Evolutionary conservation across 2,113 vertebrate genomes (phyloP).

Genomic region (Climacteris rufus): DNA sequence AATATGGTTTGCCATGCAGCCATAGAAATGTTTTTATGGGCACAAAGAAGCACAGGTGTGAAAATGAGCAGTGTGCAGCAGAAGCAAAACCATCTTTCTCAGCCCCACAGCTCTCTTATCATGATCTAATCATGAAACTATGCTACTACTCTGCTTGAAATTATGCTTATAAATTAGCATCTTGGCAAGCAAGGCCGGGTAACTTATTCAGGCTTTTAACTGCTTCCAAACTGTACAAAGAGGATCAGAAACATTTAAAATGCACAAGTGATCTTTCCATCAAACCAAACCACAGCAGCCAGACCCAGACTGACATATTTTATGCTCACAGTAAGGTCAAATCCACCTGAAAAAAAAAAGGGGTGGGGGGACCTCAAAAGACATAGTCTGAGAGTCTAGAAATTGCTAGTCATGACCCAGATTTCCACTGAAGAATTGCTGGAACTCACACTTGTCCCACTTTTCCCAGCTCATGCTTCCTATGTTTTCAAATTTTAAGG

Average conservation of each 20-base stretch:
- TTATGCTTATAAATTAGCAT: background rate
- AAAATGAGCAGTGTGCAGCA: background rate
- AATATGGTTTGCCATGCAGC: background rate
- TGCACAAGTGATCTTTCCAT: background rate
- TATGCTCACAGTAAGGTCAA: background rate
- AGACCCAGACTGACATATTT: background rate
- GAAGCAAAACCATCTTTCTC: background rate
- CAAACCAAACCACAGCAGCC: background rate
- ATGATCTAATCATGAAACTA: background rate
- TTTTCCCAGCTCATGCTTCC: background rate
- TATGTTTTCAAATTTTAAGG: background rate
- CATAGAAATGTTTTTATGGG: background rate
- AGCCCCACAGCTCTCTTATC: background rate
- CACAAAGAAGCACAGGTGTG: background rate
- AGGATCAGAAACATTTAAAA: background rate
- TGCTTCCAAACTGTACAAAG: background rate
- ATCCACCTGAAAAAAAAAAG: background rate
- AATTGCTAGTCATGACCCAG: background rate
- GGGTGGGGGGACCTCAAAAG: background rate
- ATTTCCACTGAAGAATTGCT: slow-evolving; percentile 12
- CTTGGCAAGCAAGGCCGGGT: background rate
- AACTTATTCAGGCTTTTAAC: background rate
- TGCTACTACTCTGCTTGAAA: background rate
- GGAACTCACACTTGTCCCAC: background rate
- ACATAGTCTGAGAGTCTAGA: background rate